These are phyloP conservation scores for Aplidium turbinatum DNA, from an alignment of 23 tunicate species.

Conservation along the genomic window DNA sequence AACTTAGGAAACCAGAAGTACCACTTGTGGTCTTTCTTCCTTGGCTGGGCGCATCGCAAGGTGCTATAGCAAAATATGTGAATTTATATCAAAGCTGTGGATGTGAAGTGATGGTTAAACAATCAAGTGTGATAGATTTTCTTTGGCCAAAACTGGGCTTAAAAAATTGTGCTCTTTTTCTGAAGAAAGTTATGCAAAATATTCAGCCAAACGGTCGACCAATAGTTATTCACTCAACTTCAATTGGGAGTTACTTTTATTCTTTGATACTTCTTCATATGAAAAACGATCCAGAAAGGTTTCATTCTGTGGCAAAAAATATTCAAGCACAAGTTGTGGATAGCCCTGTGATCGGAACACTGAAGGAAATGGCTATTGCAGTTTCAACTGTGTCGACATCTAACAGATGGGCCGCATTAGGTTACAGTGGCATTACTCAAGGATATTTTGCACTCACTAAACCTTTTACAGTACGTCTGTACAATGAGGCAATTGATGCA, in stretches of 20 bases:
- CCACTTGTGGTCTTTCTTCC: conserved; percentile 66
- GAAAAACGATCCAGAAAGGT: conserved; percentile 43
- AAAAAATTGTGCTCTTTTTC: conserved; percentile 42
- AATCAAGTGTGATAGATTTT: conserved; percentile 53
- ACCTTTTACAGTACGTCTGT: conserved; percentile 46
- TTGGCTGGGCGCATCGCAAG: conserved; percentile 70
- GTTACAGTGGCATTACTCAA: conserved; percentile 9
- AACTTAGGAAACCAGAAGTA: no score
- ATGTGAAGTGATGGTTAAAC: conserved; percentile 32
- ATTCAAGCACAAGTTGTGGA: conserved; percentile 70
- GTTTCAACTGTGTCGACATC: conserved; percentile 47
- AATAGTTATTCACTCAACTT: conserved; percentile 72
- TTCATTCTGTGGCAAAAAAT: conserved; percentile 11
- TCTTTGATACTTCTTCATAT: conserved; percentile 55
- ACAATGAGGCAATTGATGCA: conserved; percentile 38
- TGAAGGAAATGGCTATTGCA: conserved; percentile 84
- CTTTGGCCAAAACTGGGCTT: conserved; percentile 72
- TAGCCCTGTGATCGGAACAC: conserved; percentile 87
- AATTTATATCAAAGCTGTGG: conserved; percentile 33
- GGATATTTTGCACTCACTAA: conserved; percentile 49
- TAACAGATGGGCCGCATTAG: not conserved
- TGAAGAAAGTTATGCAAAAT: conserved; percentile 15
- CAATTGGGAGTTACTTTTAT: conserved; percentile 87
- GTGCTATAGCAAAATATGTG: conserved; percentile 46
- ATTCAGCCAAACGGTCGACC: conserved; percentile 2